Conservation (phyloP, 2,797 vertebrate species). For the Diplodus puntazzo region DNA sequence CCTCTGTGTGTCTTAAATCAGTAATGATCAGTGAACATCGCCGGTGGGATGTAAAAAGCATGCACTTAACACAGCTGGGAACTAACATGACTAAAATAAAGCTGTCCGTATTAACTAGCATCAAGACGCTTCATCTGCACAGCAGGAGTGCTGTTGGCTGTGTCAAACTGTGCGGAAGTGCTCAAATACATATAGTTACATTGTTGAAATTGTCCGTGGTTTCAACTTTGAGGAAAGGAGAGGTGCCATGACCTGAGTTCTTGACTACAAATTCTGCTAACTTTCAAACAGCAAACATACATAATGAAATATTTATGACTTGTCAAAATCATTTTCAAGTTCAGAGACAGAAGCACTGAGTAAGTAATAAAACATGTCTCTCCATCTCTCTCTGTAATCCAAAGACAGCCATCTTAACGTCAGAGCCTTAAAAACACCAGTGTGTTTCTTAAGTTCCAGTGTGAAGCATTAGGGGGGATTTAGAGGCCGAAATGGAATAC, state of each 20-base stretch:
- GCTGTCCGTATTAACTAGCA: constrained; percentile 58
- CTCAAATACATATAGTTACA: background rate
- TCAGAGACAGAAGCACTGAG: constrained; percentile 6
- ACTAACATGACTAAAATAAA: constrained; percentile 63
- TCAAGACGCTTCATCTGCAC: constrained; percentile 41
- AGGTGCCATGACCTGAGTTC: constrained; percentile 6
- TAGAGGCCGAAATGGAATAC: too few relatives aligned
- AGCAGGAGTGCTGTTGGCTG: constrained; percentile 29
- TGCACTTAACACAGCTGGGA: constrained; percentile 67
- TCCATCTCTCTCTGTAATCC: constrained; percentile 25
- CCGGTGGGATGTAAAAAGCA: constrained; percentile 60
- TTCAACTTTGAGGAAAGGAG: background rate
- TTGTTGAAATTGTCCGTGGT: background rate
- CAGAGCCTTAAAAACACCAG: background rate
- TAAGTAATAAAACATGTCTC: constrained; percentile 11
- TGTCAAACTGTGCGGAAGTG: constrained; percentile 1
- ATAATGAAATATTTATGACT: background rate
- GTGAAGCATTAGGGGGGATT: too few relatives aligned
- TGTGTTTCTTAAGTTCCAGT: background rate
- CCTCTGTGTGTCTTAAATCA: constrained; percentile 65
- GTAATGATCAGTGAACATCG: constrained; percentile 60
- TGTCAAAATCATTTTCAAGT: constrained; percentile 15
- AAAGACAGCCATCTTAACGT: constrained; percentile 1
- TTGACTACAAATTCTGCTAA: background rate
- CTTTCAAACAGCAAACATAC: background rate